Percentiles rank a stretch among this genome's conserved stretches.
These are phyloP conservation scores for Myanophis thanlyinensis DNA, from an alignment of 2,113 vertebrate genomes.

Conservation along the genomic window DNA sequence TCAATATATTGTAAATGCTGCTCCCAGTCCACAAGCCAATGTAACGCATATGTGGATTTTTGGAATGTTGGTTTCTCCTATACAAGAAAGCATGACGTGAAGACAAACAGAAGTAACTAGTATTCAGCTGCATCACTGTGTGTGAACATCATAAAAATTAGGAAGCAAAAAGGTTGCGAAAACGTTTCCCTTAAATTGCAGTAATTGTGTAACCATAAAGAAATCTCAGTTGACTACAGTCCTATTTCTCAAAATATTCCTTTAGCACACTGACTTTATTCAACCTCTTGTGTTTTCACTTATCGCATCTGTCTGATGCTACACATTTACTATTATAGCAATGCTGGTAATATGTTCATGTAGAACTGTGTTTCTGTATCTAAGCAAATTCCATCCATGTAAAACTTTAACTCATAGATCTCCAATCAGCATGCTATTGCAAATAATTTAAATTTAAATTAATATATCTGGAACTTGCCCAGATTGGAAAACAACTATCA, in stretches of 20 bases:
- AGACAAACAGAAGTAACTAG: neutral
- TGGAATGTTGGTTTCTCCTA: neutral
- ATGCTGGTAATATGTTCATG: neutral
- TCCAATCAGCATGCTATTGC: neutral
- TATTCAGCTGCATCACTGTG: neutral
- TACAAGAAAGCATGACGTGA: neutral
- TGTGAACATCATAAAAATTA: neutral
- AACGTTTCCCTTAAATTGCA: neutral
- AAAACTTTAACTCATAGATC: neutral
- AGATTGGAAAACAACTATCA: neutral
- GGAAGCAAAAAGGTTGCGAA: neutral
- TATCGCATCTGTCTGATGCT: neutral
- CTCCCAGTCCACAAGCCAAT: neutral
- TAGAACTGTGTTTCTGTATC: neutral
- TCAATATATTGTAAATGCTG: neutral
- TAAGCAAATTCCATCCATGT: neutral
- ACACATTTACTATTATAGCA: neutral
- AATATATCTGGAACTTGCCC: neutral
- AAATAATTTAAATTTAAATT: neutral
- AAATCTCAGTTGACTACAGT: neutral
- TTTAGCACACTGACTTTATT: neutral
- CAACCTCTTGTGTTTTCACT: neutral
- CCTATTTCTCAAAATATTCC: neutral
- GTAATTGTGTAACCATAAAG: neutral
- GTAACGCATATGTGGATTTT: neutral